Evolutionary conservation across 2,113 vertebrate species (phyloP).

Genomic region (Menura novaehollandiae): DNA sequence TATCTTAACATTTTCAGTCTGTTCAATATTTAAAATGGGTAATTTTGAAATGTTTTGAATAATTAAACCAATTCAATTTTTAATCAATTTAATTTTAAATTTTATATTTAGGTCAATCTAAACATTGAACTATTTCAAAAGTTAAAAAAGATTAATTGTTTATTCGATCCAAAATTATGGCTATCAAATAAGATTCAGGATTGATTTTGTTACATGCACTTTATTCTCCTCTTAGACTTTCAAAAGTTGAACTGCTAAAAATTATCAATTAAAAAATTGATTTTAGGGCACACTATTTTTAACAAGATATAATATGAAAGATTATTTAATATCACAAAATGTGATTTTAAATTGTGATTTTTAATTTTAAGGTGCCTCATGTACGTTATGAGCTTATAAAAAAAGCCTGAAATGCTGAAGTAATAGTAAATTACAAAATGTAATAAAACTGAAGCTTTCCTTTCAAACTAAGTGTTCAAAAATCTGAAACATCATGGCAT

Average conservation of each 20-base stretch:
- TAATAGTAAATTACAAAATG: slow-evolving; percentile 49
- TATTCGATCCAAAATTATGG: not conserved
- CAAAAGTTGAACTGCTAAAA: slow-evolving; percentile 26
- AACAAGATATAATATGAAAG: slow-evolving; percentile 29
- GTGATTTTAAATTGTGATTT: slow-evolving; percentile 11
- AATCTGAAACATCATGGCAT: not conserved
- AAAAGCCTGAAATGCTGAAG: slow-evolving; percentile 27
- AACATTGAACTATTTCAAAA: slow-evolving; percentile 40
- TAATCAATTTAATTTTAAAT: slow-evolving; percentile 45
- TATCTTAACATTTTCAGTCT: slow-evolving; percentile 13
- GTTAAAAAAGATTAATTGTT: slow-evolving; percentile 20
- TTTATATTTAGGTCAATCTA: slow-evolving; percentile 49
- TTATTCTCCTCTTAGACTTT: not conserved
- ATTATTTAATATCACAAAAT: slow-evolving; percentile 51
- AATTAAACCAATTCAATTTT: slow-evolving; percentile 50
- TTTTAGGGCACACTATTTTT: slow-evolving; percentile 40
- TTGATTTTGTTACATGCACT: slow-evolving; percentile 1
- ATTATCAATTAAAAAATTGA: slow-evolving; percentile 48
- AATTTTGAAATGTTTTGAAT: slow-evolving; percentile 43
- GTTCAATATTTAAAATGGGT: not conserved
- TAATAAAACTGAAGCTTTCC: not conserved
- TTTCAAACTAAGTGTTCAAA: slow-evolving; percentile 26
- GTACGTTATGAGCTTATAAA: slow-evolving; percentile 36
- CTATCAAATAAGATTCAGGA: not conserved
- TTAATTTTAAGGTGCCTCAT: not conserved